These are phyloP conservation scores for Nycteola revayana DNA, from an alignment of 2,888 invertebrate genomes.

Conservation along the genomic window DNA sequence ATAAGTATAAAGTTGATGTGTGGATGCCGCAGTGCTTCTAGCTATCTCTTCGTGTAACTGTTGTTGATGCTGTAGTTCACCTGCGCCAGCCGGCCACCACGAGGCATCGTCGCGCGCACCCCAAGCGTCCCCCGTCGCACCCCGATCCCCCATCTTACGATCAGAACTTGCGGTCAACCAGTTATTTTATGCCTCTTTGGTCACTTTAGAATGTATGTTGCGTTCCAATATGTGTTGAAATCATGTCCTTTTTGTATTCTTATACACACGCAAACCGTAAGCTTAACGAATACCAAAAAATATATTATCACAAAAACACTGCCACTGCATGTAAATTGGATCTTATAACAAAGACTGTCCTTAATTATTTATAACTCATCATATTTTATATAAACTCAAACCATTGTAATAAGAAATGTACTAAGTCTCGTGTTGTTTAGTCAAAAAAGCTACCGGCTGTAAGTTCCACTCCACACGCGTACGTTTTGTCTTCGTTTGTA, in stretches of 20 bases:
- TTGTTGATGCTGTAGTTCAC: slow-evolving; percentile 77
- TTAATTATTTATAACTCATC: slow-evolving; percentile 49
- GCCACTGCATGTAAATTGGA: slow-evolving; percentile 42
- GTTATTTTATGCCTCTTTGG: slow-evolving; percentile 64
- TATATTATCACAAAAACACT: slow-evolving; percentile 41
- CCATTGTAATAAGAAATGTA: slow-evolving; percentile 40
- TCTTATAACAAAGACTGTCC: slow-evolving; percentile 68
- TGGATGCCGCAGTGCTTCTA: slow-evolving; percentile 68
- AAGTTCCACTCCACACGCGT: slow-evolving; percentile 76
- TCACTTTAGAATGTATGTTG: slow-evolving; percentile 50
- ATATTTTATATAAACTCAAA: slow-evolving; percentile 37
- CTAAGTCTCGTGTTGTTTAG: slow-evolving; percentile 50
- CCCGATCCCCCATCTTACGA: slow-evolving; percentile 77
- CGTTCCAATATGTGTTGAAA: slow-evolving; percentile 44
- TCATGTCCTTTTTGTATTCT: slow-evolving; percentile 55
- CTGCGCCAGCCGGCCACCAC: slow-evolving; percentile 78
- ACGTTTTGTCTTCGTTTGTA: slow-evolving; percentile 78
- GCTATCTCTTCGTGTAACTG: slow-evolving; percentile 76
- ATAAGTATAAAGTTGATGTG: slow-evolving; percentile 91
- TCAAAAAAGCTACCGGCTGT: slow-evolving; percentile 73
- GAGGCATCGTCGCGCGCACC: slow-evolving; percentile 82
- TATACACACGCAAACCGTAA: slow-evolving; percentile 26
- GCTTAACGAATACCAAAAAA: slow-evolving; percentile 27
- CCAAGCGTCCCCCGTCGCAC: slow-evolving; percentile 81
- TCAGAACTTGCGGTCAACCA: slow-evolving; percentile 68